Percentiles rank a stretch among this genome's conserved stretches.
These are phyloP conservation scores for Ophion costatus DNA, from an alignment of 2,888 invertebrate genomes.

Conservation along the genomic window DNA sequence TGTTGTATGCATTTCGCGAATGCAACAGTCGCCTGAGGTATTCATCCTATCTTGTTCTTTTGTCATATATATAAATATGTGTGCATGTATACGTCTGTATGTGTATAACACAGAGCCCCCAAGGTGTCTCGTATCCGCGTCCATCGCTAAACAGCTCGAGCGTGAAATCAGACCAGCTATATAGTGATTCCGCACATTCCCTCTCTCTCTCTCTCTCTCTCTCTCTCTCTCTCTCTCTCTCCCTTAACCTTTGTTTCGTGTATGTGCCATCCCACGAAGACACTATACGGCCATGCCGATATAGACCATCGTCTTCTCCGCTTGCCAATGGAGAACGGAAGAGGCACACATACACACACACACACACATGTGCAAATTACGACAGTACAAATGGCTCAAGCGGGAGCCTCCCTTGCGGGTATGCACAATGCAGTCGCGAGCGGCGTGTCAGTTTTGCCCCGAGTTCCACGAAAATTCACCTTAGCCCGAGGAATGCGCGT, in stretches of 20 bases:
- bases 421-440: constrained; percentile 12
- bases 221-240: constrained; percentile 64
- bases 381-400: constrained; percentile 35
- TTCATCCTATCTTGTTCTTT: constrained; percentile 40
- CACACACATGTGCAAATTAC: constrained; percentile 37
- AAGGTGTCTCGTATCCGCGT: constrained; percentile 81
- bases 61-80: constrained; percentile 21
- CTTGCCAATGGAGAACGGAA: constrained; percentile 16
- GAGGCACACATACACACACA: constrained; percentile 5
- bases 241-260: constrained; percentile 41
- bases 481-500: constrained; percentile 48
- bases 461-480: constrained; percentile 61
- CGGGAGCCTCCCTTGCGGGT: constrained; percentile 13
- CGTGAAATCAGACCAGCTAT: constrained; percentile 80
- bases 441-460: constrained; percentile 55
- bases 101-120: constrained; percentile 61
- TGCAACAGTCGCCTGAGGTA: constrained; percentile 52
- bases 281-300: constrained; percentile 29
- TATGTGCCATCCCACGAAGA: constrained; percentile 24
- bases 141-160: constrained; percentile 81
- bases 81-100: constrained; percentile 64
- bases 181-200: constrained; percentile 63
- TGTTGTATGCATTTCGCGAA: constrained; percentile 56
- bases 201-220: constrained; percentile 31
- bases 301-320: constrained; percentile 46